Evolutionary conservation across 2,888 invertebrate genomes (phyloP).

Genomic region (Aproaerema taeniolella): DNA sequence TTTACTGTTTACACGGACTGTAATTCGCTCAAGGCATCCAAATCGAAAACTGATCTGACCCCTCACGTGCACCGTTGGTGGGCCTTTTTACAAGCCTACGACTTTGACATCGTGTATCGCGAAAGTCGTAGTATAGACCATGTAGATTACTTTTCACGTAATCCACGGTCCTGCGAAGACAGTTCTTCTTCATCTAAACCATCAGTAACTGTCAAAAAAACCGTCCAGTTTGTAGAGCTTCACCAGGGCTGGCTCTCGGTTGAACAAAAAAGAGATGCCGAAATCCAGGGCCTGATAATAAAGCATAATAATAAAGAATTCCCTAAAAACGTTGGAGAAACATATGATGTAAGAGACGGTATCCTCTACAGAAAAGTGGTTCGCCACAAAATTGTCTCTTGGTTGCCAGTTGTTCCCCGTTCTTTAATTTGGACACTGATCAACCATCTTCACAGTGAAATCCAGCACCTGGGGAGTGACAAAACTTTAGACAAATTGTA

Average conservation of each 20-base stretch:
- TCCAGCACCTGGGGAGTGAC: not conserved
- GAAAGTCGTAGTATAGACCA: conserved; percentile 13
- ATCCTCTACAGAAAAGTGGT: conserved; percentile 17
- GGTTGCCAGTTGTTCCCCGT: not conserved
- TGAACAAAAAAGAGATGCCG: too few relatives aligned
- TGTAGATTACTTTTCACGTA: conserved; percentile 8
- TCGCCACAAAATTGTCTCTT: not conserved
- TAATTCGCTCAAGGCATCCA: conserved; percentile 4
- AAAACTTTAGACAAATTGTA: conserved; percentile 14
- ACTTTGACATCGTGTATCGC: conserved; percentile 17
- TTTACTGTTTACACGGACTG: conserved; percentile 9
- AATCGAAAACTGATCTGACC: conserved; percentile 5
- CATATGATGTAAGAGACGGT: too few relatives aligned
- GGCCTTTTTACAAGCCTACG: conserved; percentile 17
- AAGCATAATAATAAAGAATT: conserved; percentile 13
- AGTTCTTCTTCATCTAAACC: not conserved
- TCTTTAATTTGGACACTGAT: conserved; percentile 1
- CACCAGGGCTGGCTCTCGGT: conserved; percentile 25
- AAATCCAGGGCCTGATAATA: conserved; percentile 18
- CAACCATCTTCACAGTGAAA: not conserved
- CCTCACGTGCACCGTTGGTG: conserved; percentile 15
- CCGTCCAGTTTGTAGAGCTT: conserved; percentile 20
- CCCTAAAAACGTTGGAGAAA: conserved; percentile 12
- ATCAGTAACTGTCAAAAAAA: conserved; percentile 1
- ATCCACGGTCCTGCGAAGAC: conserved; percentile 6